phyloP scores from a whole-genome alignment of 2,888 invertebrate genomes.

The Euphydryas editha region DNA sequence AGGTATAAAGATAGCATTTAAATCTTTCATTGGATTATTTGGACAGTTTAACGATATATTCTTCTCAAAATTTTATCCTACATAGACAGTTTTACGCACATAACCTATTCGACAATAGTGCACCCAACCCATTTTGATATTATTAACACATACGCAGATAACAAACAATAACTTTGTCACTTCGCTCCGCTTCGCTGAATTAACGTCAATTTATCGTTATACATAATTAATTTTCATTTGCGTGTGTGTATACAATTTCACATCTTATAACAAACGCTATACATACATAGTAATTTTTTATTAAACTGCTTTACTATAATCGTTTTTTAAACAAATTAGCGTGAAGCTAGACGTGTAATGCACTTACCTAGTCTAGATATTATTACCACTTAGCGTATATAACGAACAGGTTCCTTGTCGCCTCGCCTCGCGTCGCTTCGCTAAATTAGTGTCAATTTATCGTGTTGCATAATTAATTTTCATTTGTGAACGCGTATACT shows the following conservation, averaged over 20 bases:
- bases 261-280: neutral
- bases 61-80: too few species aligned
- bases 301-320: neutral
- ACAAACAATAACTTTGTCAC: conserved; percentile 43
- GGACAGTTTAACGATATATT: neutral
- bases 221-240: conserved; percentile 77
- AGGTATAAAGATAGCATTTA: too few species aligned
- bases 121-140: conserved; percentile 35
- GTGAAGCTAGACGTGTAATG: conserved; percentile 26
- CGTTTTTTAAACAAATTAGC: conserved; percentile 17
- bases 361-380: conserved; percentile 37
- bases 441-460: conserved; percentile 75
- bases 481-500: conserved; percentile 60
- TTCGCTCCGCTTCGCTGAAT: conserved; percentile 56
- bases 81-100: neutral
- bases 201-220: conserved; percentile 73
- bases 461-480: conserved; percentile 74
- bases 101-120: conserved; percentile 19
- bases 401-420: conserved; percentile 45
- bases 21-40: too few species aligned
- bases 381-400: conserved; percentile 43
- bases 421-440: conserved; percentile 50
- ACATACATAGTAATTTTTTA: neutral
- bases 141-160: conserved; percentile 43
- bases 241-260: conserved; percentile 53